A percentile compares a stretch with the other conserved stretches of the same genome.
Conservation (phyloP, 2,797 vertebrate genomes). For the Argentina silus region DNA sequence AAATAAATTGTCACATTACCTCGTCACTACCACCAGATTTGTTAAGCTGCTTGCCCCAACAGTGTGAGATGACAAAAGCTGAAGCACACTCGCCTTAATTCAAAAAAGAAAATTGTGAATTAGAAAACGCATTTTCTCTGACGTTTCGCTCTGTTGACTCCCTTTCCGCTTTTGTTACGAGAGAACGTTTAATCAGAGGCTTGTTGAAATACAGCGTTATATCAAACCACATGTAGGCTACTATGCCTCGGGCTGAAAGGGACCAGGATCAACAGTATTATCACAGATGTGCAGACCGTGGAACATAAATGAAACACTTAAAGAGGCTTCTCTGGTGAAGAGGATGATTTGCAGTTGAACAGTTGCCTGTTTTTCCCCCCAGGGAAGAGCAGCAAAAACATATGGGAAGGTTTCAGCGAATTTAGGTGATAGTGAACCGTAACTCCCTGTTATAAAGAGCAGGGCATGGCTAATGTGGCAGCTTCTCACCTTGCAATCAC, state of each 20-base stretch:
- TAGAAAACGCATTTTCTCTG: neutral
- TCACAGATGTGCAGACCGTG: slow-evolving; percentile 3
- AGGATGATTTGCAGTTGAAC: neutral
- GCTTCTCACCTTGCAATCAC: no score
- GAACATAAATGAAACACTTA: neutral
- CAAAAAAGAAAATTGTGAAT: neutral
- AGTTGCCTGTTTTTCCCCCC: neutral
- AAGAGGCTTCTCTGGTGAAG: neutral
- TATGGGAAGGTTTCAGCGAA: no score
- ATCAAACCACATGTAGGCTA: neutral
- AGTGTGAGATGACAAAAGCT: no score
- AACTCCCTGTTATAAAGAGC: neutral
- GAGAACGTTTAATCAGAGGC: slow-evolving; percentile 13
- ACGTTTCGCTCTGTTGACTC: neutral
- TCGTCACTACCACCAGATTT: neutral
- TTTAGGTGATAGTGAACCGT: no score
- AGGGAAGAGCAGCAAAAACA: neutral
- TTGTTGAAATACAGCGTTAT: slow-evolving; percentile 6
- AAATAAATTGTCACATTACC: neutral
- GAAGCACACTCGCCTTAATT: neutral
- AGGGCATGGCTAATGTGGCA: neutral
- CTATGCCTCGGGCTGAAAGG: neutral
- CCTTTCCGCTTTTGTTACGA: neutral
- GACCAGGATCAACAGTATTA: slow-evolving; percentile 2
- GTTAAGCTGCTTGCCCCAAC: neutral